These are phyloP conservation scores for Cosmia trapezina DNA, from an alignment of 2,888 invertebrate species.

Conservation along the genomic window DNA sequence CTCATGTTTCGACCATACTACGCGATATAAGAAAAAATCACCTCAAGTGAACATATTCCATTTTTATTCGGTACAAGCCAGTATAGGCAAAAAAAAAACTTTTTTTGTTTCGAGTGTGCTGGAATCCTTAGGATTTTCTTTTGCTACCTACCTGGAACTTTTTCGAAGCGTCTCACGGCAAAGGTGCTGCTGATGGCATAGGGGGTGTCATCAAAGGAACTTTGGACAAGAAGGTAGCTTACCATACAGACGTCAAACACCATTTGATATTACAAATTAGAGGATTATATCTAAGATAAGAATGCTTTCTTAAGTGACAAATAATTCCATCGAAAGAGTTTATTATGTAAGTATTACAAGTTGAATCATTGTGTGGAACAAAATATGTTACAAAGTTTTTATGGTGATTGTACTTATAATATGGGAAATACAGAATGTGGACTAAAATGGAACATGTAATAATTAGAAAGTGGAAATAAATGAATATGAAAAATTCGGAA, in stretches of 20 bases:
- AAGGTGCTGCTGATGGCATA: background rate
- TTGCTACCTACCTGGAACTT: constrained; percentile 5
- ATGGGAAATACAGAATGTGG: no score
- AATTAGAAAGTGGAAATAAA: no score
- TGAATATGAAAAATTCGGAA: no score
- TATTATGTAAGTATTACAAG: no score
- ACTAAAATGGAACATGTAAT: no score
- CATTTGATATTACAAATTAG: no score
- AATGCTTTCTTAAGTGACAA: no score
- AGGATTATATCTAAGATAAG: no score
- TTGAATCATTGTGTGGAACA: no score
- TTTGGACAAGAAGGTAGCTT: background rate
- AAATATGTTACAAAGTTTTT: no score
- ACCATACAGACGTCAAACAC: background rate
- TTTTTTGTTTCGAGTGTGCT: background rate
- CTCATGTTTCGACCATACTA: background rate
- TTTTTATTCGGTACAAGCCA: constrained; percentile 2
- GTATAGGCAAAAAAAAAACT: constrained; percentile 4
- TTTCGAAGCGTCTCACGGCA: constrained; percentile 2
- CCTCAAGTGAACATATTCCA: background rate
- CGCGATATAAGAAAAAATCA: background rate
- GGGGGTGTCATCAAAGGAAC: background rate
- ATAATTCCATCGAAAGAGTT: no score
- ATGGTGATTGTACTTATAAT: no score
- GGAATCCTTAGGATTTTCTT: background rate